Base-by-base conservation (phyloP, 1,140 invertebrate genomes). In the Parasteatoda tepidariorum region DNA sequence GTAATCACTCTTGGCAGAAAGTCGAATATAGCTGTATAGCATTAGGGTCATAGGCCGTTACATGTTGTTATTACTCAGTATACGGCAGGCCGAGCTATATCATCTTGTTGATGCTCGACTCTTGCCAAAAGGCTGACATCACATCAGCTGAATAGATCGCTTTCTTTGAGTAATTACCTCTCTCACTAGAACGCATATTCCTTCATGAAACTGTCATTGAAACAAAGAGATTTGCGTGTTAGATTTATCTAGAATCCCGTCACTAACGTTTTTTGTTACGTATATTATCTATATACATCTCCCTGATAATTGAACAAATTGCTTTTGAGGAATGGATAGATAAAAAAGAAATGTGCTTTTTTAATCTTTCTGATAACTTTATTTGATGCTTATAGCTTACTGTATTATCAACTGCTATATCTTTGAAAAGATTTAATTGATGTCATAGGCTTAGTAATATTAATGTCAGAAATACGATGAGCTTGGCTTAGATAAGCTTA, bases 51-150 rank as follows among this genome's bases (percentile, higher is more conserved):
- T 15, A 73, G 70, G 55, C 55, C 54, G 57, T 73, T 73, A 73
- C 70, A 55, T 34, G 68, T 73, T 57, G 68, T 73, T 73, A 73
- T 73, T 73, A 73, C 70, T 73, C 70, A 57, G 54, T 57, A 73
- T 73, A 54, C 70, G 57, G 70, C 26, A 55, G 70, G 54, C 70
- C 55, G 18, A 41, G 18, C 57, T 57, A 73, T 28, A 73, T 73
- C 55, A 73, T 73, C 70, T 73, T 73, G 48, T 73, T 73, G 70
- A 73, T 73, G 55, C 22, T 73, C 48, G 70, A 73, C 28, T 31
- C 55, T 73, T 22, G 70, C 70, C 54, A 73, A 30, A 73, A 73
- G 54, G 70, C 70, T 73, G 70, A 73, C 70, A 59, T 28, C 70
- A 26, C 70, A 73, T 73, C 70, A 73, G 33, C 70, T 26, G 15